Base-by-base conservation (phyloP, 2,888 invertebrate species). In the Allacma fusca region DNA sequence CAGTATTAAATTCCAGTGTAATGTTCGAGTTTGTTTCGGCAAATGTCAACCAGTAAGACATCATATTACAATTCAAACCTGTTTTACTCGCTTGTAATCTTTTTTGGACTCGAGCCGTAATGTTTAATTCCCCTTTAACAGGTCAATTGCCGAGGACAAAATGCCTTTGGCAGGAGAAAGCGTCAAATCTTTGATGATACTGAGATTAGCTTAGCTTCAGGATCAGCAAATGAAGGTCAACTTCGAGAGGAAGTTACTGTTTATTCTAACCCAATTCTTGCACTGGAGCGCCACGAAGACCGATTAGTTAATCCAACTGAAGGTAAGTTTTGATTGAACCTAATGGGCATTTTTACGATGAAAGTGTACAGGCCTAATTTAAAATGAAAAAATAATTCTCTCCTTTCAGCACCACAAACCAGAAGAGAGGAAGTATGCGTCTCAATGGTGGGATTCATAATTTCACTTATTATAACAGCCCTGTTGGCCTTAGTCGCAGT, bases 1-100 rank as follows among this genome's bases (percentile, higher is more conserved):
- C 85, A 96, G 94, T 85, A 95, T 96, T 85, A 89, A 94, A 87
- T 96, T 97, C 93, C 96, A 96, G 87, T 96, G 96, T 87, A 96
- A 96, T 87, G 95, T 96, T 85, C 90, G 96, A 79, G 96, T 97
- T 13, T 96, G 96, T 89, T 96, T 96, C 86, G 96, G 96, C 86
- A 94, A 92, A 88, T 97, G 96, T 87, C 96, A 96, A 89, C 96
- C 96, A 85, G 96, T 93, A 88, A 90, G 91, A 87, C 69, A 67
- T 5, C 29, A 50, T 62, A 4, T 62, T 62, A 26, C n/a, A 19
- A 23, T 7, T 29, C 64, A n/a, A n/a, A n/a, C n/a, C n/a, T n/a
- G n/a, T n/a, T 68, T 19, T 75, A 21, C 16, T 28, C 26, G n/a
- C 13, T 12, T 73, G 28, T 28, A 72, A 7, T 57, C 13, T 9